Evolutionary conservation across 2,888 invertebrate species (phyloP).

Genomic region (Machimus atricapillus): DNA sequence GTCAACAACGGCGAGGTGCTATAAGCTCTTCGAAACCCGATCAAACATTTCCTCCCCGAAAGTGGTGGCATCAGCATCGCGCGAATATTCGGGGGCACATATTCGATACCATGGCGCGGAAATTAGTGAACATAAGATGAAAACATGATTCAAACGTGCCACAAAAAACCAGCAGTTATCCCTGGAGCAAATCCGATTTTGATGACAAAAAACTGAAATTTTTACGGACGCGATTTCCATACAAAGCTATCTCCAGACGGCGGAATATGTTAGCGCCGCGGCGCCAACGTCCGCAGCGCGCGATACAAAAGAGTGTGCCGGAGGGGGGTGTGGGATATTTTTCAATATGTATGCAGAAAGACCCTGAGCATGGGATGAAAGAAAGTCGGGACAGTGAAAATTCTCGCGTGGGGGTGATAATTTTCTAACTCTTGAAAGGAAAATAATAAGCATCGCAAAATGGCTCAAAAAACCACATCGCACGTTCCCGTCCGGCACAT

Average conservation of each 20-base stretch:
- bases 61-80: neutral
- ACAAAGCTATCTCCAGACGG: neutral
- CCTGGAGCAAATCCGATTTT: slow-evolving; percentile 4
- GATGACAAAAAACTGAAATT: slow-evolving; percentile 23
- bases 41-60: neutral
- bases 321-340: neutral
- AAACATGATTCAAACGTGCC: slow-evolving; percentile 16
- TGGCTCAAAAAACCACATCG: neutral
- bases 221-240: neutral
- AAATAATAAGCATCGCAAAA: slow-evolving; percentile 1
- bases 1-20: neutral
- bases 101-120: neutral
- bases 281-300: neutral
- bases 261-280: neutral
- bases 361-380: neutral
- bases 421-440: slow-evolving; percentile 14
- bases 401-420: neutral
- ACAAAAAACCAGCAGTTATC: neutral
- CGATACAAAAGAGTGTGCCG: neutral
- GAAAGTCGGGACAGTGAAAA: neutral
- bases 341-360: slow-evolving; percentile 11
- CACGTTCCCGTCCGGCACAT: neutral
- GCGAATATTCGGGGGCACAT: neutral
- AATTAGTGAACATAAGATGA: slow-evolving; percentile 1
- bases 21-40: neutral